Conservation (phyloP, 2,113 vertebrate genomes). For the Scomber scombrus region DNA sequence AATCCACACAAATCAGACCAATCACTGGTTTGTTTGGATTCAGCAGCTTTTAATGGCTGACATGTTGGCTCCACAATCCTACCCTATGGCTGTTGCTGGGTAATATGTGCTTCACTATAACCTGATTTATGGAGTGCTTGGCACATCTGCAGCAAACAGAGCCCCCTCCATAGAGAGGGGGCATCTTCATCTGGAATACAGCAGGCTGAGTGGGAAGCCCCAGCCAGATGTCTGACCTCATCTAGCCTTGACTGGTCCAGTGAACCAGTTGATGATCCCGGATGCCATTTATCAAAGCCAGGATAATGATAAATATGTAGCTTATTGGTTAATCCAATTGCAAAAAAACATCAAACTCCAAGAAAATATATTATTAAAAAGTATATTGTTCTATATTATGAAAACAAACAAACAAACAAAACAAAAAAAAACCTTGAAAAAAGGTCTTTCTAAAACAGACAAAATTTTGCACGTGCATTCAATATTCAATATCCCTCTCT, state of each 20-base stretch:
- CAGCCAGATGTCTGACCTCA: constrained; percentile 57
- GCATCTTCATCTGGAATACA: constrained; percentile 33
- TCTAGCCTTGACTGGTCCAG: constrained; percentile 28
- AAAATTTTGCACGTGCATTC: neutral
- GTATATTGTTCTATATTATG: no score
- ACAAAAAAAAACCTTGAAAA: no score
- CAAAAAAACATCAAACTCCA: neutral
- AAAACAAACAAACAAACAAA: no score
- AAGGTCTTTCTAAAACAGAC: neutral
- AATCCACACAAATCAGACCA: constrained; percentile 44
- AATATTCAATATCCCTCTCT: no score
- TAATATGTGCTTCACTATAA: constrained; percentile 53
- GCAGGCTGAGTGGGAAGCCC: constrained; percentile 43
- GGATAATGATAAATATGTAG: neutral
- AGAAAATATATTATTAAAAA: neutral
- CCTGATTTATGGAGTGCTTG: constrained; percentile 65
- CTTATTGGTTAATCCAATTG: neutral
- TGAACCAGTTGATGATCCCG: constrained; percentile 44
- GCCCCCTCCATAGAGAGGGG: constrained; percentile 32
- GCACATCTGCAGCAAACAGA: constrained; percentile 47
- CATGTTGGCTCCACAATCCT: constrained; percentile 38
- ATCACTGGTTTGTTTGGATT: constrained; percentile 26
- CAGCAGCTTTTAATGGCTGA: constrained; percentile 31
- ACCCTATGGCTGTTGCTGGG: constrained; percentile 44
- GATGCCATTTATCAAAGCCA: constrained; percentile 32